Evolutionary conservation across 1,140 invertebrate genomes (phyloP).

Genomic region (Ptiloglossa arizonensis): DNA sequence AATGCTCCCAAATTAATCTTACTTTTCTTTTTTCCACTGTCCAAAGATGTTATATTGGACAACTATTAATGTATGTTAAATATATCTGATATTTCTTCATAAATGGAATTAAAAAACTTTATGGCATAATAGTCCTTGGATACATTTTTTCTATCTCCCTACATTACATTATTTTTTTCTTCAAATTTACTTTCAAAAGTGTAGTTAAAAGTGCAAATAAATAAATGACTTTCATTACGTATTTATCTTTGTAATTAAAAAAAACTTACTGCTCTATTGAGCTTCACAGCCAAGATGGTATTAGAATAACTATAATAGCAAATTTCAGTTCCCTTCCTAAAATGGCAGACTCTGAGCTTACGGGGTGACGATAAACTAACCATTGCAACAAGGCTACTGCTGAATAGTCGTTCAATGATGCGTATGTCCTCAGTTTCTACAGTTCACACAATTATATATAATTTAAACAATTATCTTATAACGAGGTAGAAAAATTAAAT

Average conservation of each 20-base stretch:
- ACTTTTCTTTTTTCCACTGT: too few relatives aligned
- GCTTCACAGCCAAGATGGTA: slow-evolving; percentile 97
- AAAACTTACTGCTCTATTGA: slow-evolving; percentile 94
- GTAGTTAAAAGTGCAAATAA: too few relatives aligned
- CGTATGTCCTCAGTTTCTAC: slow-evolving; percentile 92
- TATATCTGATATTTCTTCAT: too few relatives aligned
- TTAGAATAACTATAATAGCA: slow-evolving; percentile 99
- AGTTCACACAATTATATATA: slow-evolving; percentile 27
- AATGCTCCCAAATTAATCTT: too few relatives aligned
- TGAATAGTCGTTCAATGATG: slow-evolving; percentile 97
- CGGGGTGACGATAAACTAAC: slow-evolving; percentile 95
- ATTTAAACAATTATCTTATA: slow-evolving; percentile 7
- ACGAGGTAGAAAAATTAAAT: background rate
- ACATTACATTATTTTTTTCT: too few relatives aligned
- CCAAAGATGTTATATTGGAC: too few relatives aligned
- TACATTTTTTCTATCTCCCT: too few relatives aligned
- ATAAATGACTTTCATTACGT: too few relatives aligned
- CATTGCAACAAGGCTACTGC: slow-evolving; percentile 97
- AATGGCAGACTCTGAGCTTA: slow-evolving; percentile 98
- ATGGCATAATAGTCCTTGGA: too few relatives aligned
- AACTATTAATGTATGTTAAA: too few relatives aligned
- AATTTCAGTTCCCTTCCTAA: slow-evolving; percentile 99
- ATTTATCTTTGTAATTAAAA: background rate
- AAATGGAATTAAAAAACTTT: too few relatives aligned
- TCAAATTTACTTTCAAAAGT: too few relatives aligned